Base-by-base conservation (phyloP, 2,888 invertebrate species). In the Papilio protenor region DNA sequence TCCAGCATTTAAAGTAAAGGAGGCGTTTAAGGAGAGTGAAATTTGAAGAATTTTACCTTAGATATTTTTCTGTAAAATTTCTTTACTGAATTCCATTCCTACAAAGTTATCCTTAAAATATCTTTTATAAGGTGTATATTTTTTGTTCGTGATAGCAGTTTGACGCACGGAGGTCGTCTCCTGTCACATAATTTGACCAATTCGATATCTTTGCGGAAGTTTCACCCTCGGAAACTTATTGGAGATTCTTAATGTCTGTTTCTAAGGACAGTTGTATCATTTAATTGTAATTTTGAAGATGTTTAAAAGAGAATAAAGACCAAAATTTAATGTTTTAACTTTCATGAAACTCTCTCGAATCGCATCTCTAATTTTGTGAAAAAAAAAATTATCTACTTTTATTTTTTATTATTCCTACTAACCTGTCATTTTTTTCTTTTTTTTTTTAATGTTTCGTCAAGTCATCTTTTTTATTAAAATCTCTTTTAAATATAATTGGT, bases 181-280 rank as follows among this genome's bases (percentile, higher is more conserved):
- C 80, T 73, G 71, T 79, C 81, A 78, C 76, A 81, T 89, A 85
- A 90, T 90, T 90, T 88, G 85, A 88, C 89, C 88, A 90, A 90
- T 90, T 77, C 73, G 76, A 61, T 33, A 72, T 69, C 66, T 75
- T 47, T 27, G 72, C 16, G 23, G 21, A 71, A 77, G 52, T 76
- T 70, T 59, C n/a, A 45, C n/a, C 55, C 61, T 64, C 59, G 73
- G n/a, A 23, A 78, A 77, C 52, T 77, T 61, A 55, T 40, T 27
- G n/a, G n/a, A 55, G 23, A 66, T 61, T 71, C 2, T 16, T 6
- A 64, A 64, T 66, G 18, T n/a, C 11, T 1, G 8, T 66, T 33
- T 40, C 2, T 59, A 21, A 59, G 4, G 3, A 21, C 11, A 23
- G 11, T 59, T 59, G 21, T 21, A 10, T 57, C 21, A 10, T 59